phyloP scores from a whole-genome alignment of 2,888 invertebrate species.

The Microplitis manilae region DNA sequence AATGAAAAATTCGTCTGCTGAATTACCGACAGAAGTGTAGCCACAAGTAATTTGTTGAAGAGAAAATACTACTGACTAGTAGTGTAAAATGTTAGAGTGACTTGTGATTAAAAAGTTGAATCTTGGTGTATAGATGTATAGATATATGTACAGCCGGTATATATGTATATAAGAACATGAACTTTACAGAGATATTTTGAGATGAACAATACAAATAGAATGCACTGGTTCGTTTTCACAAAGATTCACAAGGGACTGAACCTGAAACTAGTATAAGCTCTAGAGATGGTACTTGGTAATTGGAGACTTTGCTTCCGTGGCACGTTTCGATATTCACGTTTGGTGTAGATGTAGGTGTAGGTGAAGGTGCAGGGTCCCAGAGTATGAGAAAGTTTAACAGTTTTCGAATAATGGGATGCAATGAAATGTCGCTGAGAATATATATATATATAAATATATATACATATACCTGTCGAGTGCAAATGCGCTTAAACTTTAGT shows the following conservation, averaged over 20 bases:
- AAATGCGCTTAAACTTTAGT: conserved; percentile 30
- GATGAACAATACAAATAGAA: conserved; percentile 2
- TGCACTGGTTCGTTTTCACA: conserved; percentile 19
- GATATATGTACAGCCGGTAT: conserved; percentile 8
- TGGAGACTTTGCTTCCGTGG: conserved; percentile 17
- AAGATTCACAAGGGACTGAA: conserved; percentile 5
- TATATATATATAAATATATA: background rate
- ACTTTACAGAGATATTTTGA: background rate
- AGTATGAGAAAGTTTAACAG: background rate
- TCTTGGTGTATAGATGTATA: conserved; percentile 43
- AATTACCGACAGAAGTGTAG: background rate
- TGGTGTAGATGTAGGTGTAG: background rate
- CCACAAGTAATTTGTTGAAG: background rate
- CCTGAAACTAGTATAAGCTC: conserved; percentile 16
- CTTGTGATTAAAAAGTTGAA: conserved; percentile 23
- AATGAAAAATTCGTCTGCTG: background rate
- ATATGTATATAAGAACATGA: background rate
- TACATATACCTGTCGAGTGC: background rate
- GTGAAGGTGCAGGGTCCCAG: background rate
- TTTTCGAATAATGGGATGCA: background rate
- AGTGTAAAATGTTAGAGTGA: background rate
- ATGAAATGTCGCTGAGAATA: conserved; percentile 14
- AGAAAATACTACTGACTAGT: background rate
- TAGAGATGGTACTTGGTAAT: conserved; percentile 22
- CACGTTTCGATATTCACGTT: conserved; percentile 17